Percentiles rank a stretch among this genome's conserved stretches.
These are phyloP conservation scores for Pangasius sanitwongsei DNA, from an alignment of 2,797 vertebrate species.

Conservation along the genomic window DNA sequence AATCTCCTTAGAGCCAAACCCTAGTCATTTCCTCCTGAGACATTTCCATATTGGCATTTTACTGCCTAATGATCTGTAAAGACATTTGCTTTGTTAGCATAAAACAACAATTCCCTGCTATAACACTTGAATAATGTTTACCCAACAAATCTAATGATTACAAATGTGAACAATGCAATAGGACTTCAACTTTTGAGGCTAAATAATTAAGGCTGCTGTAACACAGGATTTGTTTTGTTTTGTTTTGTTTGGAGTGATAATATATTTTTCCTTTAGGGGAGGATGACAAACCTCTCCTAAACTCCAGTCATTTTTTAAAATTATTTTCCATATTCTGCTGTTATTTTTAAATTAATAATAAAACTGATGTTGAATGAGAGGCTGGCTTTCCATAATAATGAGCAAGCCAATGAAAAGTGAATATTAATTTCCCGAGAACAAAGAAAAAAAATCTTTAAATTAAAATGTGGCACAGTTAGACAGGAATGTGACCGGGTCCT, in stretches of 20 bases:
- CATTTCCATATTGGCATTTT: constrained; percentile 43
- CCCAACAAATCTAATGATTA: constrained; percentile 26
- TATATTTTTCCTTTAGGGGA: not conserved
- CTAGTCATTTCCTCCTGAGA: constrained; percentile 35
- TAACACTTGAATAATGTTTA: constrained; percentile 35
- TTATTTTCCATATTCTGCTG: not conserved
- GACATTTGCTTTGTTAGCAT: constrained; percentile 35
- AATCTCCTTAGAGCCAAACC: constrained; percentile 33
- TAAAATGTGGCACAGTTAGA: not conserved
- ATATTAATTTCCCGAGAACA: not conserved
- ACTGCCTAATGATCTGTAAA: constrained; percentile 48
- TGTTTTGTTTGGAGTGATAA: not conserved
- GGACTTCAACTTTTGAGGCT: not conserved
- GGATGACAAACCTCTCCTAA: not conserved
- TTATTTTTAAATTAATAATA: not conserved
- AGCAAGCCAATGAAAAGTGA: not conserved
- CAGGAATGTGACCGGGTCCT: not conserved
- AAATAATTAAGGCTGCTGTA: not conserved
- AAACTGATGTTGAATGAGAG: not conserved
- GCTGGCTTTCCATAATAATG: not conserved
- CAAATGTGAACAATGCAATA: constrained; percentile 1
- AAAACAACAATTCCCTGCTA: constrained; percentile 26
- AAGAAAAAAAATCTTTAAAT: not conserved
- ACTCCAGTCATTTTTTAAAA: not conserved
- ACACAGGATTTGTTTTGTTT: not conserved